A percentile compares a stretch with the other conserved stretches of the same genome.
These are phyloP conservation scores for Apeira syringaria DNA, from an alignment of 2,888 invertebrate species.

Conservation along the genomic window DNA sequence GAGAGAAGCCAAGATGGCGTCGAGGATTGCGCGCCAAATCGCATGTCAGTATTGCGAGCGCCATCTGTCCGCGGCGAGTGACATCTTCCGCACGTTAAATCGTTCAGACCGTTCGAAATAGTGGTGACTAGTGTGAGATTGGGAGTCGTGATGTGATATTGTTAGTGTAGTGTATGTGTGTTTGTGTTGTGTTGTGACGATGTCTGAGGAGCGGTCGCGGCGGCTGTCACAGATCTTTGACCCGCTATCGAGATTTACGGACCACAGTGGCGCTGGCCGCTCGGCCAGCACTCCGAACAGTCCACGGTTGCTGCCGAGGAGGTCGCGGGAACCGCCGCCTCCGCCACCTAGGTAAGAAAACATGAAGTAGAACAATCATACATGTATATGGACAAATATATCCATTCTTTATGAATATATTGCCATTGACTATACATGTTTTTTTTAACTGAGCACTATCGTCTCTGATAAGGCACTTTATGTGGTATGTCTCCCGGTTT, in stretches of 20 bases:
- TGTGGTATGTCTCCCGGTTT: no score
- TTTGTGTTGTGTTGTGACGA: slow-evolving; percentile 68
- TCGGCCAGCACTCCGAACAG: slow-evolving; percentile 88
- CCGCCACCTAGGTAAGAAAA: slow-evolving; percentile 73
- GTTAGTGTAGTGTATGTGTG: slow-evolving; percentile 53
- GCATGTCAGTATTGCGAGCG: slow-evolving; percentile 50
- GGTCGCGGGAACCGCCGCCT: slow-evolving; percentile 74
- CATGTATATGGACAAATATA: no score
- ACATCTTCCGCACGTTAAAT: slow-evolving; percentile 64
- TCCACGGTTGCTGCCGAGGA: slow-evolving; percentile 86
- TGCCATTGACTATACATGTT: no score
- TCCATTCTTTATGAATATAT: no score
- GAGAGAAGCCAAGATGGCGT: slow-evolving; percentile 67
- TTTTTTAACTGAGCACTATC: no score
- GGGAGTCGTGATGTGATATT: slow-evolving; percentile 71
- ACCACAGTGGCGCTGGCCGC: slow-evolving; percentile 83
- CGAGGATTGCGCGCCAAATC: slow-evolving; percentile 67
- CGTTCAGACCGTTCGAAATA: slow-evolving; percentile 69
- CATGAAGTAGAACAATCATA: no score
- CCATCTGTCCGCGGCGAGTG: slow-evolving; percentile 58
- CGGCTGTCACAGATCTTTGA: slow-evolving; percentile 93
- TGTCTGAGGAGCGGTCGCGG: slow-evolving; percentile 88
- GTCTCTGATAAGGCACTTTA: no score
- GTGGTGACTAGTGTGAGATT: slow-evolving; percentile 63
- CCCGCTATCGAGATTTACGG: slow-evolving; percentile 89